These are phyloP conservation scores for Eumerus sabulonum DNA, from an alignment of 2,888 invertebrate species.

Conservation along the genomic window DNA sequence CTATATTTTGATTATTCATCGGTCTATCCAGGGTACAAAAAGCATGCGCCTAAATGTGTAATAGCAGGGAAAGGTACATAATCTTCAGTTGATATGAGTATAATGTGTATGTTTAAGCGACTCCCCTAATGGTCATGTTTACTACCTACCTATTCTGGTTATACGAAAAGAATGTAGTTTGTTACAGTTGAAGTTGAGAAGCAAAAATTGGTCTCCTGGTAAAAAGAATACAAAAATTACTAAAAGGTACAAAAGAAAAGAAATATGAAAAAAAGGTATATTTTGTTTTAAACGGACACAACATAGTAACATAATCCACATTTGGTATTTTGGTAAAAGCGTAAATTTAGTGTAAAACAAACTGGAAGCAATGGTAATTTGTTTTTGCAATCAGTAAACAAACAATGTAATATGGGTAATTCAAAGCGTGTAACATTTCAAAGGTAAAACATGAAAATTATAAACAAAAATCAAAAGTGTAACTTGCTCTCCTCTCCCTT, in stretches of 20 bases:
- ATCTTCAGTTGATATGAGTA: no score
- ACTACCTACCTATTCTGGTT: no score
- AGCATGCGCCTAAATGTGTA: no score
- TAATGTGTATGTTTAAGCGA: no score
- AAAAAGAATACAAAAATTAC: constrained; percentile 23
- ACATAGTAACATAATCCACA: no score
- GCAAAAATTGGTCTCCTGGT: constrained; percentile 65
- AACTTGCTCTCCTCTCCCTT: constrained; percentile 42
- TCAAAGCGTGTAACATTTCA: constrained; percentile 52
- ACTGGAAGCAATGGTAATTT: constrained; percentile 31
- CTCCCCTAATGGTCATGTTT: no score
- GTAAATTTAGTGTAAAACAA: constrained; percentile 16
- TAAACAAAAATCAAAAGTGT: constrained; percentile 39
- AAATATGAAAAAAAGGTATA: not conserved
- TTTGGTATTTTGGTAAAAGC: not conserved
- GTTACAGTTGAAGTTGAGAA: constrained; percentile 64
- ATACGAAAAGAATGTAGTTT: no score
- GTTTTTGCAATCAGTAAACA: constrained; percentile 24
- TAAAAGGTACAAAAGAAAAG: constrained; percentile 28
- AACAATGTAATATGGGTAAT: constrained; percentile 56
- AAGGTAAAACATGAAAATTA: not conserved
- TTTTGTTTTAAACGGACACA: not conserved
- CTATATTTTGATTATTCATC: no score
- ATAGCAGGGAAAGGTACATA: no score
- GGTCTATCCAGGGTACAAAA: no score